Conservation (phyloP, 2,888 invertebrate species). For the Dinocampus coccinellae region DNA sequence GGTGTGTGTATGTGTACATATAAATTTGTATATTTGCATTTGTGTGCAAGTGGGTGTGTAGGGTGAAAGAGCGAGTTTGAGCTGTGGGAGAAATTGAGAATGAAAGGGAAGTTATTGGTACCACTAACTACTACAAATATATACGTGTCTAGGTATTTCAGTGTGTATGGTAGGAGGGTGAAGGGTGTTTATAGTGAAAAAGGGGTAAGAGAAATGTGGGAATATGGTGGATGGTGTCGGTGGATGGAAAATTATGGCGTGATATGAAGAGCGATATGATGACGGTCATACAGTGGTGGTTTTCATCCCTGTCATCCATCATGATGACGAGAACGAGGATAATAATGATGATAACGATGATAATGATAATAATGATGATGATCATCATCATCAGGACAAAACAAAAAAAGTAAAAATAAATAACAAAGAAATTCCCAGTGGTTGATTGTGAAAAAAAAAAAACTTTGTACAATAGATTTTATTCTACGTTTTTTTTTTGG, state of each 20-base stretch:
- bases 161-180: slow-evolving; percentile 19
- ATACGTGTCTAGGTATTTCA: background rate
- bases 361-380: background rate
- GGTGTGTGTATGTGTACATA: background rate
- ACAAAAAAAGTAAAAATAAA: background rate
- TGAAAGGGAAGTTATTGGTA: background rate
- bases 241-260: slow-evolving; percentile 34
- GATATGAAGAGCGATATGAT: slow-evolving; percentile 26
- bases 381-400: background rate
- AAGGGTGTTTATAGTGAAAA: slow-evolving; percentile 7
- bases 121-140: background rate
- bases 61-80: slow-evolving; percentile 31
- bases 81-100: slow-evolving; percentile 23
- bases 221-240: slow-evolving; percentile 24
- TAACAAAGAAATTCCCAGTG: background rate
- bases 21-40: background rate
- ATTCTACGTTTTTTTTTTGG: background rate
- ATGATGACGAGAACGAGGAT: slow-evolving; percentile 17
- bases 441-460: background rate
- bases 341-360: background rate
- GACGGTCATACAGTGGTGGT: slow-evolving; percentile 28
- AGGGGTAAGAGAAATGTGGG: slow-evolving; percentile 5
- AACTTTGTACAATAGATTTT: background rate
- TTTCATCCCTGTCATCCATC: slow-evolving; percentile 21
- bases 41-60: slow-evolving; percentile 27